phyloP scores from a whole-genome alignment of 2,797 vertebrate genomes.

The Nannoperca obscura region DNA sequence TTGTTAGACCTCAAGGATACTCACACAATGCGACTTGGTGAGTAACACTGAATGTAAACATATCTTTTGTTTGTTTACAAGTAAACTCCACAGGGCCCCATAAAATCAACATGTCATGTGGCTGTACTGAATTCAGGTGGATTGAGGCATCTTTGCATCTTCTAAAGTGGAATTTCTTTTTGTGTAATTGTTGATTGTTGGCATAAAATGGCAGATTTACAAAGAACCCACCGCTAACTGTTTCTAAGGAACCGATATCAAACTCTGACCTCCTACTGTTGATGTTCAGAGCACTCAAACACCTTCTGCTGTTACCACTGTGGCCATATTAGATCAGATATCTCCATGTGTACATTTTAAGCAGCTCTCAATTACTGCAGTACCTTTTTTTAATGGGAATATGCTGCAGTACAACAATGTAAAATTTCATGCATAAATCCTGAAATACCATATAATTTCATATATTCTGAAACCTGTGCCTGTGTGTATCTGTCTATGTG shows the following conservation, averaged over 20 bases:
- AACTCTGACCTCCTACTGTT: not conserved
- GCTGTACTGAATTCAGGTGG: not conserved
- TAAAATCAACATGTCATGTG: constrained; percentile 5
- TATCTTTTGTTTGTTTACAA: not conserved
- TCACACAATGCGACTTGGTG: too few species aligned
- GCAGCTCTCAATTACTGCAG: not conserved
- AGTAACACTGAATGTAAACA: not conserved
- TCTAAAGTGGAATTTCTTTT: not conserved
- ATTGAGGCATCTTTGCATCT: not conserved
- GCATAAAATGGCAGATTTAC: not conserved
- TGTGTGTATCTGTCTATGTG: not conserved
- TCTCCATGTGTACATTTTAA: not conserved
- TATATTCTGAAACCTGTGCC: not conserved
- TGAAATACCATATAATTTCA: not conserved
- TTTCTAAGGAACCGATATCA: not conserved
- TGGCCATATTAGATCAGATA: not conserved
- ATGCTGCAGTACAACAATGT: not conserved
- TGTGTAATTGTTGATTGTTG: not conserved
- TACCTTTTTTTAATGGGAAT: not conserved
- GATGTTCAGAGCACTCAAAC: not conserved
- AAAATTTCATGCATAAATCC: not conserved
- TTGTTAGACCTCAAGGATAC: not conserved
- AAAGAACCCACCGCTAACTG: not conserved
- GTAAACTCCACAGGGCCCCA: not conserved
- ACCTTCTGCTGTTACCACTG: not conserved